A percentile compares a stretch with the other conserved stretches of the same genome.
Conservation (phyloP, 2,113 vertebrate species). For the Apistogramma diplotaenia region DNA sequence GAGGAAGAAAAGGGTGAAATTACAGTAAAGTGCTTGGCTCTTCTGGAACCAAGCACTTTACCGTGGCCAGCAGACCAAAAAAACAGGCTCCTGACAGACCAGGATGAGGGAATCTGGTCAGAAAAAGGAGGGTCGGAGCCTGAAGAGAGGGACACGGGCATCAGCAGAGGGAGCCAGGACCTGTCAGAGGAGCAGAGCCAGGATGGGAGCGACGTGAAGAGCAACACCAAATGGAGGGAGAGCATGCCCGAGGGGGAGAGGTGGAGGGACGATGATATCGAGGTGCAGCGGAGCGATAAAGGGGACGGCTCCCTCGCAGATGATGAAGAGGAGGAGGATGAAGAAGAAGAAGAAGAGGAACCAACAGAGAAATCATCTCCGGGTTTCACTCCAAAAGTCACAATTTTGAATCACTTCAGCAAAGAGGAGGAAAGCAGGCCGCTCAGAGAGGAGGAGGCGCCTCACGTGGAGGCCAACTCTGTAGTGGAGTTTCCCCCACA, state of each 20-base stretch:
- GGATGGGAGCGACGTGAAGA: not conserved
- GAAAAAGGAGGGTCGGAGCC: not conserved
- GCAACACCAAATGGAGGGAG: conserved; percentile 63
- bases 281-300: not conserved
- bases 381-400: conserved; percentile 74
- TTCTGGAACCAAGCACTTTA: conserved; percentile 54
- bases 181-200: conserved; percentile 30
- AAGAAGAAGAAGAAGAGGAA: conserved; percentile 15
- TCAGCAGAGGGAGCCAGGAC: conserved; percentile 41
- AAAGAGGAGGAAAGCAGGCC: conserved; percentile 32
- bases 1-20: not conserved
- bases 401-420: conserved; percentile 33
- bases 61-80: conserved; percentile 53
- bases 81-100: not conserved
- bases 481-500: not conserved
- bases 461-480: not conserved
- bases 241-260: conserved; percentile 72
- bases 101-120: not conserved
- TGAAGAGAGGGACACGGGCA: conserved; percentile 28
- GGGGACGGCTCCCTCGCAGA: conserved; percentile 50
- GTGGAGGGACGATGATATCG: conserved; percentile 52
- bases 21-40: conserved; percentile 7
- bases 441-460: conserved; percentile 6
- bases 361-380: conserved; percentile 12
- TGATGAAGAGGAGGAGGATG: conserved; percentile 45